These are phyloP conservation scores for Nycticorax nycticorax DNA, from an alignment of 2,113 vertebrate species.

Conservation along the genomic window DNA sequence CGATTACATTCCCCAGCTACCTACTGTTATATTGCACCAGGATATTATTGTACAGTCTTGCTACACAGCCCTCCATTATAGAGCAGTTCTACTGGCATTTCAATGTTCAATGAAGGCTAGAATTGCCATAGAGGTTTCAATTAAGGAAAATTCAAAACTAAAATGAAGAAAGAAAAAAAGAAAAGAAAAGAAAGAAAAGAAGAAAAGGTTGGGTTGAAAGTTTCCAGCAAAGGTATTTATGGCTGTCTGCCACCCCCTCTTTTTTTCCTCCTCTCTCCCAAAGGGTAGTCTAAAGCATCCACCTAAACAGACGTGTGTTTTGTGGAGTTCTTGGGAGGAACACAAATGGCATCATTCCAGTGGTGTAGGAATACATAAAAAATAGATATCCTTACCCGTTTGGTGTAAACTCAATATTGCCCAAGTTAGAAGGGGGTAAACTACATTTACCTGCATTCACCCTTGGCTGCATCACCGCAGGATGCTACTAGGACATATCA, in stretches of 20 bases:
- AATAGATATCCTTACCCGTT: neutral
- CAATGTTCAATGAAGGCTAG: constrained; percentile 48
- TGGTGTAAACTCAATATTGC: neutral
- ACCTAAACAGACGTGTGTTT: neutral
- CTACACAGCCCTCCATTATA: constrained; percentile 48
- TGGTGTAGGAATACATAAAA: constrained; percentile 11
- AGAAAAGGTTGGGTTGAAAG: neutral
- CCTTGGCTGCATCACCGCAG: constrained; percentile 10
- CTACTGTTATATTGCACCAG: constrained; percentile 59
- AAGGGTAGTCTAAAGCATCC: neutral
- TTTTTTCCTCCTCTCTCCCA: neutral
- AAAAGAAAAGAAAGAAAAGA: neutral
- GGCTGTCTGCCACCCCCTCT: neutral
- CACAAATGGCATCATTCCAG: neutral
- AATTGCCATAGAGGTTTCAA: constrained; percentile 54
- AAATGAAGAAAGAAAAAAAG: neutral
- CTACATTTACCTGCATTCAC: constrained; percentile 25
- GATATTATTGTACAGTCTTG: constrained; percentile 57
- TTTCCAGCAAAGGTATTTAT: constrained; percentile 16
- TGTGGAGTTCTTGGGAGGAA: neutral
- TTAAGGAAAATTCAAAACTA: constrained; percentile 51
- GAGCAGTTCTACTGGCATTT: constrained; percentile 50
- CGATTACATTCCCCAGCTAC: constrained; percentile 61
- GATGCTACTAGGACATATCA: neutral
- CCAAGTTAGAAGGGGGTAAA: neutral